phyloP scores from a whole-genome alignment of 1,140 invertebrate genomes.

The Brachionus asplanchnoidis region DNA sequence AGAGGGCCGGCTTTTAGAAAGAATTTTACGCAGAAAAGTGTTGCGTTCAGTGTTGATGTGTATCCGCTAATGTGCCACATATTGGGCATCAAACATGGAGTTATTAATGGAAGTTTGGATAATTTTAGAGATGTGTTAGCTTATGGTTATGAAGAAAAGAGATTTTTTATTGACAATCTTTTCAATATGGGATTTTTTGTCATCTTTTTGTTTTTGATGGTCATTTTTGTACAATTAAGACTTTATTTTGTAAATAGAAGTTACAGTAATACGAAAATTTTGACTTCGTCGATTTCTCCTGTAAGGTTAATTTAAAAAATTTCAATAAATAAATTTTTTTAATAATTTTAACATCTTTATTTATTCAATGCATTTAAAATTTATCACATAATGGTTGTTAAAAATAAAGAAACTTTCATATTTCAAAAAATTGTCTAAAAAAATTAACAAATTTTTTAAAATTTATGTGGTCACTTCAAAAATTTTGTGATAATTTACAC shows the following conservation, averaged over 20 bases:
- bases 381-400: too few relatives aligned
- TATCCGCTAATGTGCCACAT: constrained; percentile 16
- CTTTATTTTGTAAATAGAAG: not conserved
- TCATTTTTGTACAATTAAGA: not conserved
- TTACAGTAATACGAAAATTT: not conserved
- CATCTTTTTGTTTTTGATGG: not conserved
- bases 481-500: too few relatives aligned
- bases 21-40: constrained; percentile 50
- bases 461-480: too few relatives aligned
- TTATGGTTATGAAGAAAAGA: not conserved
- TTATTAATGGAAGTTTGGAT: not conserved
- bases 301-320: not conserved
- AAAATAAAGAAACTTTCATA: too few relatives aligned
- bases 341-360: not conserved
- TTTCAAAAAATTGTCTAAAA: too few relatives aligned
- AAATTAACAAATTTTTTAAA: too few relatives aligned
- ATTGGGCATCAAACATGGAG: not conserved
- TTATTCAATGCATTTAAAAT: too few relatives aligned
- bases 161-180: not conserved
- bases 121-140: not conserved
- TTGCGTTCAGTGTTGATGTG: not conserved
- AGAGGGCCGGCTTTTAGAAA: constrained; percentile 64
- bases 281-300: not conserved
- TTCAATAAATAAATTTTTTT: not conserved
- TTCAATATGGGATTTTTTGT: constrained; percentile 11